Evolutionary conservation across 1,140 invertebrate species (phyloP), one percentile per base, ranked within the genome.

Genomic region (Sitobion miscanthi): DNA sequence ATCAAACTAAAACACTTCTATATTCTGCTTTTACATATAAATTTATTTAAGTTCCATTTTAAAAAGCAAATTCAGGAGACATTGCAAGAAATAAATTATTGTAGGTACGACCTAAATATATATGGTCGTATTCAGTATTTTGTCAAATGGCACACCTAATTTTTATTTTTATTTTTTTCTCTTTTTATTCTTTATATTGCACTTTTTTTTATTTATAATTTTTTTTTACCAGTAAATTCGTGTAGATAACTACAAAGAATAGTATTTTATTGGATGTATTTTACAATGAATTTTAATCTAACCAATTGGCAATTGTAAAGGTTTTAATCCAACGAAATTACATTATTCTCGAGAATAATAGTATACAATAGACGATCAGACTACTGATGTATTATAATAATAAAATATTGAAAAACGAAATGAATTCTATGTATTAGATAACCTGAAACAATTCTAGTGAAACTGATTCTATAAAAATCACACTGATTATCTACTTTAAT

Each of bases 281-380:
- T n/a, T 5, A n/a, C 0, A 69, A 30, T 14, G 1, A n/a, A n/a
- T 20, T 77, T 17, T 35, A 77, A 77, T n/a, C 62, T 20, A 77
- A 69, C 0, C 14, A n/a, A n/a, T 77, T 0, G 3, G 0, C 14
- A n/a, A n/a, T 77, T 0, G 3, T 17, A 77, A 77, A n/a, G n/a
- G n/a, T 52, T 17, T 49, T 54, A 54, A 21, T 54, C 6, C 2
- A 54, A 54, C 52, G 21, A 21, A 54, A 54, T 54, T 5, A 54
- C 21, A 21, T 21, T 54, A 54, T 20, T 54, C 52, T 5, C 2
- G 52, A 21, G 20, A 6, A 54, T 54, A 21, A 54, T 54, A 54
- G 52, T 54, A 21, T 54, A 54, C 20, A 54, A 21, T 54, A 5
- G 1, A 21, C 2, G 1, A 2, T n/a, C 0, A n/a, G 2, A 69